A percentile compares a stretch with the other conserved stretches of the same genome.
phyloP scores from a whole-genome alignment of 2,888 invertebrate species.

The Colostygia pectinataria region DNA sequence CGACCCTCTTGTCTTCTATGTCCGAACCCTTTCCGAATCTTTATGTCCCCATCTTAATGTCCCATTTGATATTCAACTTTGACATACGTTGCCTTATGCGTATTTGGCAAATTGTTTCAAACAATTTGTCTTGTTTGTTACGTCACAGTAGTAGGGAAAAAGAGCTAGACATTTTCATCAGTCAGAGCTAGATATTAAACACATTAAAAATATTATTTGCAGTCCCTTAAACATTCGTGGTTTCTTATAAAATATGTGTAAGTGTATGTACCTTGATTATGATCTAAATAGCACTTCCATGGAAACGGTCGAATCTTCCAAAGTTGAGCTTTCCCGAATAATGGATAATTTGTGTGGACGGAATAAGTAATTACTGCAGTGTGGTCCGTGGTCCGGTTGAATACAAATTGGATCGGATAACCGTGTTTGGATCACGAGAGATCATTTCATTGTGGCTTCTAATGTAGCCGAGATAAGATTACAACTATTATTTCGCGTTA shows the following conservation, averaged over 20 bases:
- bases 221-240: conserved; percentile 39
- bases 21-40: conserved; percentile 39
- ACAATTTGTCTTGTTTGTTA: conserved; percentile 4
- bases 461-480: conserved; percentile 13
- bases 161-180: too few species aligned
- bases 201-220: too few species aligned
- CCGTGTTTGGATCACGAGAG: conserved; percentile 24
- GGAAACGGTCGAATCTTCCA: conserved; percentile 25
- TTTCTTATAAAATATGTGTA: conserved; percentile 24
- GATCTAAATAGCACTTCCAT: conserved; percentile 35
- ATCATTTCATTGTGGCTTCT: conserved; percentile 23
- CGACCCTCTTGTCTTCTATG: conserved; percentile 43
- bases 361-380: conserved; percentile 31
- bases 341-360: conserved; percentile 34
- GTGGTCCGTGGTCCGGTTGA: conserved; percentile 25
- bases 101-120: too few species aligned
- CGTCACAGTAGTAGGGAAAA: not conserved
- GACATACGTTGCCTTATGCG: too few species aligned
- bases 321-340: conserved; percentile 31
- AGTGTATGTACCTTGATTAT: conserved; percentile 33
- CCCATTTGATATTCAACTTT: conserved; percentile 15
- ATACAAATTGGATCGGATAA: conserved; percentile 35
- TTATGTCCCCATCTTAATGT: conserved; percentile 4
- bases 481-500: conserved; percentile 4
- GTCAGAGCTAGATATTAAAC: too few species aligned